Conservation (phyloP, 2,113 vertebrate genomes). For the Cyanistes caeruleus region DNA sequence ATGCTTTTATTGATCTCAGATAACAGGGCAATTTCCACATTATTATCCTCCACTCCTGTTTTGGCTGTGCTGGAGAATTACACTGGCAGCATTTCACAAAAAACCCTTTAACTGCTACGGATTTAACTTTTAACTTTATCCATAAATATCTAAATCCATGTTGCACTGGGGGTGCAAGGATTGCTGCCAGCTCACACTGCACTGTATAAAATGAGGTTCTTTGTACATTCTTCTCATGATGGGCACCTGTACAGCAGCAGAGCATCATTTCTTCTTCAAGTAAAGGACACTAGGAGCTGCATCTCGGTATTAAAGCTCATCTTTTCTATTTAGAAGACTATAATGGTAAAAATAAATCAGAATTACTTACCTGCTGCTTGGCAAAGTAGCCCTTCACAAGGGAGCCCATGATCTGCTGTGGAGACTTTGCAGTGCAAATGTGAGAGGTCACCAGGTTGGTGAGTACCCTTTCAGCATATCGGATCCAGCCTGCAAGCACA, state of each 20-base stretch:
- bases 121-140: neutral
- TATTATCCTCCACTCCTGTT: neutral
- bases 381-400: slow-evolving; percentile 94
- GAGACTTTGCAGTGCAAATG: slow-evolving; percentile 93
- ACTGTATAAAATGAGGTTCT: neutral
- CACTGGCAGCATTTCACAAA: neutral
- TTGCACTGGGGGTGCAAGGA: neutral
- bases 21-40: neutral
- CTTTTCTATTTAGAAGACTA: neutral
- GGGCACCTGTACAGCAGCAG: neutral
- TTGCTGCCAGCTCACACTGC: neutral
- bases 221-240: neutral
- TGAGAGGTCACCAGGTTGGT: slow-evolving; percentile 89
- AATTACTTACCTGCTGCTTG: slow-evolving; percentile 83
- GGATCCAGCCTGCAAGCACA: slow-evolving; percentile 87
- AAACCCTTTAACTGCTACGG: neutral
- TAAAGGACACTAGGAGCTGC: neutral
- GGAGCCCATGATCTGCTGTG: slow-evolving; percentile 96
- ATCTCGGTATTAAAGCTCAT: neutral
- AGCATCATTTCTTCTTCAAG: neutral
- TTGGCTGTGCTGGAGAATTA: neutral
- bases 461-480: slow-evolving; percentile 90
- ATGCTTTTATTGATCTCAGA: neutral
- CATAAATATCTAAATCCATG: neutral
- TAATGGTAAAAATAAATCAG: neutral